A percentile compares a stretch with the other conserved stretches of the same genome.
phyloP scores from a whole-genome alignment of 2,888 invertebrate species.

The Serripes groenlandicus region DNA sequence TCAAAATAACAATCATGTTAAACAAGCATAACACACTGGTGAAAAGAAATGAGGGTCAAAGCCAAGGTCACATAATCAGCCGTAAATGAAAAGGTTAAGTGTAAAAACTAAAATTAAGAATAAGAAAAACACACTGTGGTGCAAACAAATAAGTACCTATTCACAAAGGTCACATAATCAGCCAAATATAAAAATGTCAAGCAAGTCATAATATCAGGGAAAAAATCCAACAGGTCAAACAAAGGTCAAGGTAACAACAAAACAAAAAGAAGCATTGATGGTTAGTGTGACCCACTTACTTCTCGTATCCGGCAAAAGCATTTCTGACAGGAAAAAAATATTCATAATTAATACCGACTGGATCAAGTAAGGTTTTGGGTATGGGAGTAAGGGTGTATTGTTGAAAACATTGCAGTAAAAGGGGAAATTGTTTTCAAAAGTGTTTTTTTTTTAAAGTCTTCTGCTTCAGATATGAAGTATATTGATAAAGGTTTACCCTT shows the following conservation, averaged over 20 bases:
- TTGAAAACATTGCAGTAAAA: constrained; percentile 2
- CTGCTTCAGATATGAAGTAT: no score
- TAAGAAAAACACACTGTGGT: no score
- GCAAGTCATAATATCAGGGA: no score
- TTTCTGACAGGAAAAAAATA: constrained; percentile 14
- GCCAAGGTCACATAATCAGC: no score
- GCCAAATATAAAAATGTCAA: no score
- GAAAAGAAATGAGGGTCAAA: no score
- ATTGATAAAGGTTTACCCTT: no score
- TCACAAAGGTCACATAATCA: no score
- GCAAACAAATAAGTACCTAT: no score
- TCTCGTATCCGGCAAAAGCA: constrained; percentile 39
- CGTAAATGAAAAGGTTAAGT: no score
- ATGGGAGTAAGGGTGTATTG: not conserved
- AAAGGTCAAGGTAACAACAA: constrained; percentile 7
- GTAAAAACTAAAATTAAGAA: no score
- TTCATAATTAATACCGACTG: not conserved
- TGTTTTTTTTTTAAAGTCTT: not conserved
- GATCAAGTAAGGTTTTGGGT: not conserved
- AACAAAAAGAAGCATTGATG: not conserved
- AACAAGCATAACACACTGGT: not conserved
- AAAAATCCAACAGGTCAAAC: not conserved
- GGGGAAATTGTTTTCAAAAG: not conserved
- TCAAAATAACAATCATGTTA: no score
- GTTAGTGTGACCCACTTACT: constrained; percentile 35